Base-by-base conservation (phyloP, 2,888 invertebrate species). In the Gari tellinella region DNA sequence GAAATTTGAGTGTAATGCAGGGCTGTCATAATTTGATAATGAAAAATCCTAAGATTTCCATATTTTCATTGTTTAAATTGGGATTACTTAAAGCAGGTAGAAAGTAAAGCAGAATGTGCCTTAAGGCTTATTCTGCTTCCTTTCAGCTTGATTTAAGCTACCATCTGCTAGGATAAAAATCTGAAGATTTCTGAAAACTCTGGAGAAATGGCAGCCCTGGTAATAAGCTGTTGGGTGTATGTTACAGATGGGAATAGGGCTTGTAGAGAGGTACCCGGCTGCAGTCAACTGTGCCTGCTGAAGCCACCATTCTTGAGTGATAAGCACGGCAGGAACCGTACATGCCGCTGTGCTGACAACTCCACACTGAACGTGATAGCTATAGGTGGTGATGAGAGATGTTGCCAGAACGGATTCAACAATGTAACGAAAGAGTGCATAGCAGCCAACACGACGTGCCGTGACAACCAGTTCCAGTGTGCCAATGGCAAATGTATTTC, bases 261-360 rank as follows among this genome's bases (percentile, higher is more conserved):
- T 86, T 93, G 94, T 0, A 93, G 49, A 23, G 67, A 67, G 26
- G 75, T 85, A 57, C 77, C 81, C 12, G 93, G 93, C 17, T 97
- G 97, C 82, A 93, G 95, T 0, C 95, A 96, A 80, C 93, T 97
- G 74, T 97, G 97, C 86, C 94, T 97, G 7, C 95, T 96, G 0
- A 94, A 94, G 12, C 97, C 97, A 10, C 68, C 76, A 14, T 49
- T 63, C 1, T 21, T 46, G 0, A 26, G n/a, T 23, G 31, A 65
- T 23, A 21, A 19, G n/a, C 37, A 67, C 37, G 38, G 45, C 2
- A 76, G 94, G 58, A 93, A 93, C 0, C 94, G 94, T 84, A 94
- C 94, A 3, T 97, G 97, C 86, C 93, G 96, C 1, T 97, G 97
- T 88, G 96, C 97, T 0, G 96, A 97, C 86, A 96, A 95, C 51